Base-by-base conservation (phyloP, 1,140 invertebrate species). In the Euwallacea fornicatus region DNA sequence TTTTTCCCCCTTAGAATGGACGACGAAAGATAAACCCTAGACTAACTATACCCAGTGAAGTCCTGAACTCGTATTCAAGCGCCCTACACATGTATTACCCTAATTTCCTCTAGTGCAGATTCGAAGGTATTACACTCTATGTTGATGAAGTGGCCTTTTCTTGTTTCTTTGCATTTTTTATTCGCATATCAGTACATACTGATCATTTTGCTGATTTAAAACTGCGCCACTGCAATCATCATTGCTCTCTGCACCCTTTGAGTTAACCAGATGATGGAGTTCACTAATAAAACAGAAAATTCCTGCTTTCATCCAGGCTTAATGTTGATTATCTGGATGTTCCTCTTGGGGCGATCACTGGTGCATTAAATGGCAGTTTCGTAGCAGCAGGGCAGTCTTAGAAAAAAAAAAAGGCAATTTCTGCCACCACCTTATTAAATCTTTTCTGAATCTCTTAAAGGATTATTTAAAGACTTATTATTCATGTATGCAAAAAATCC, bases 261-360 rank as follows among this genome's bases (percentile, higher is more conserved):
- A 54, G 62, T 65, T 65, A 13, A 15, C 46, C 46, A 50, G 62
- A 50, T 65, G 62, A 65, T 65, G 62, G 62, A 46, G 33, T 65
- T 16, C 50, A 41, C 50, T 65, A 65, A 65, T 65, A 65, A 65
- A 65, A 65, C 62, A 65, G 62, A 65, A 65, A 65, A 65, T 65
- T 65, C 62, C 62, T 50, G 62, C 62, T 53, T 65, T 65, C 62
- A 41, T 65, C 33, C 46, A 41, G 62, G 61, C 43, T 47, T 65
- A 65, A 65, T 65, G 62, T 65, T 65, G 62, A 65, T 65, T 65
- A 65, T 46, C 62, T 65, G 46, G 46, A 65, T 65, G 62, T 33
- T 50, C 62, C 11, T 65, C 41, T 50, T 21, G 44, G 62, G 62
- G 44, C 62, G 46, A 65, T 65, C 62, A 43, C 42, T 50, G 62